Evolutionary conservation across 2,888 invertebrate species (phyloP).

Genomic region (Microplitis deprimator): DNA sequence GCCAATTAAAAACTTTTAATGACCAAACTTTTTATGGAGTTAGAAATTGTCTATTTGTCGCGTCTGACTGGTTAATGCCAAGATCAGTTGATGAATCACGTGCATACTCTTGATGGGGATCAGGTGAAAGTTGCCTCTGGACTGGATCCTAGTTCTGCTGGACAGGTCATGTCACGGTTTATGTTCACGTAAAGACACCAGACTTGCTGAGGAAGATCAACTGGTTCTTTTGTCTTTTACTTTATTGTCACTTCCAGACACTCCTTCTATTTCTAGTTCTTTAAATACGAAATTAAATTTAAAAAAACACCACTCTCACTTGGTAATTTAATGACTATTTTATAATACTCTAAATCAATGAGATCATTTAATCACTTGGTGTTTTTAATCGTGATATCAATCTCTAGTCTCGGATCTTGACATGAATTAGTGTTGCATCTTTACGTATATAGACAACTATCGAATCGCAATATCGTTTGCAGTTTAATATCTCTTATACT

Average conservation of each 20-base stretch:
- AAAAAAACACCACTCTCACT: too few species aligned
- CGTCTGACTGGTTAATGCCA: slow-evolving; percentile 43
- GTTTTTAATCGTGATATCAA: background rate
- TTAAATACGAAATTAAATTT: too few species aligned
- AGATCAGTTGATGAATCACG: slow-evolving; percentile 49
- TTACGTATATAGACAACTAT: too few species aligned
- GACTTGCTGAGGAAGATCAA: slow-evolving; percentile 15
- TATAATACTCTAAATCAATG: too few species aligned
- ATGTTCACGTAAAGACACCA: slow-evolving; percentile 26
- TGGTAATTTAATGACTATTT: too few species aligned
- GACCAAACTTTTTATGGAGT: background rate
- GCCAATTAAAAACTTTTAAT: too few species aligned
- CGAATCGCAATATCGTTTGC: too few species aligned
- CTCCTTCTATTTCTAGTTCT: too few species aligned
- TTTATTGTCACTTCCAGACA: slow-evolving; percentile 11
- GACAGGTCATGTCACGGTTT: slow-evolving; percentile 48
- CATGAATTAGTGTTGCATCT: too few species aligned
- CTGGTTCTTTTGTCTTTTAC: slow-evolving; percentile 29
- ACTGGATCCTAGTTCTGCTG: slow-evolving; percentile 22
- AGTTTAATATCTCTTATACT: too few species aligned
- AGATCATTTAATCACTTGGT: slow-evolving; percentile 5
- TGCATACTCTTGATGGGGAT: slow-evolving; percentile 39
- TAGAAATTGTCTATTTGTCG: slow-evolving; percentile 9
- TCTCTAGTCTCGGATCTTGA: background rate
- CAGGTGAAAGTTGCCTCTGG: slow-evolving; percentile 51